A percentile compares a stretch with the other conserved stretches of the same genome.
Conservation (phyloP, 2,888 invertebrate genomes). For the Eumacrocentrus americanus region DNA sequence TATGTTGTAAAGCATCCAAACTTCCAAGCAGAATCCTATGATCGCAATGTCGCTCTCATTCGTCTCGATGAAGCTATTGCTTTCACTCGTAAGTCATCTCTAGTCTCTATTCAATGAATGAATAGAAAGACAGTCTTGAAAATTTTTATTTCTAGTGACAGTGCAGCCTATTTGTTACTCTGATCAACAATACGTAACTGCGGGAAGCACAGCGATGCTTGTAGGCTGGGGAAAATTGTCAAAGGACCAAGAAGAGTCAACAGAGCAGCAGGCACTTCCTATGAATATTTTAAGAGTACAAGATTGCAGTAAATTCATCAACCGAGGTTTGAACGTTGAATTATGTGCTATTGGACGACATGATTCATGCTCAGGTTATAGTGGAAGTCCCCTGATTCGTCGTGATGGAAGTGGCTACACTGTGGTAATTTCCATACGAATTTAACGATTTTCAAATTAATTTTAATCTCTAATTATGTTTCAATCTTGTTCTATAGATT, state of each 20-base stretch:
- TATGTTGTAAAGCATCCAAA: conserved; percentile 80
- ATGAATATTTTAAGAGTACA: conserved; percentile 73
- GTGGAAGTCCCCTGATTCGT: conserved; percentile 75
- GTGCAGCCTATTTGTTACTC: conserved; percentile 76
- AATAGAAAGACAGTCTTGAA: too few relatives aligned
- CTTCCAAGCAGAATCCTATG: conserved; percentile 65
- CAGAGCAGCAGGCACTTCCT: conserved; percentile 67
- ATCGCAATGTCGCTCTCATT: conserved; percentile 76
- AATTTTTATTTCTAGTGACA: conserved; percentile 68
- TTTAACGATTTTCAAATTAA: conserved; percentile 6
- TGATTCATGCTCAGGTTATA: conserved; percentile 82
- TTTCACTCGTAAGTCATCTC: conserved; percentile 65
- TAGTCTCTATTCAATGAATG: too few relatives aligned
- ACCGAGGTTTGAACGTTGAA: conserved; percentile 71
- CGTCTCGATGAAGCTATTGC: conserved; percentile 73
- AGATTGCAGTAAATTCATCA: conserved; percentile 68
- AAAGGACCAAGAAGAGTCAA: conserved; percentile 59
- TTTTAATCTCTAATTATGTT: neutral
- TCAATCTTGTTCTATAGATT: conserved; percentile 63
- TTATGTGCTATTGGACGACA: conserved; percentile 75
- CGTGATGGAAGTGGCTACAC: conserved; percentile 69
- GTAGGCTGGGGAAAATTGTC: conserved; percentile 80
- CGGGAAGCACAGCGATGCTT: conserved; percentile 65
- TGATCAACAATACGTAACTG: conserved; percentile 54
- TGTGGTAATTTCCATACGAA: conserved; percentile 65